Conservation (phyloP, 2,113 vertebrate genomes). For the Bettongia penicillata region DNA sequence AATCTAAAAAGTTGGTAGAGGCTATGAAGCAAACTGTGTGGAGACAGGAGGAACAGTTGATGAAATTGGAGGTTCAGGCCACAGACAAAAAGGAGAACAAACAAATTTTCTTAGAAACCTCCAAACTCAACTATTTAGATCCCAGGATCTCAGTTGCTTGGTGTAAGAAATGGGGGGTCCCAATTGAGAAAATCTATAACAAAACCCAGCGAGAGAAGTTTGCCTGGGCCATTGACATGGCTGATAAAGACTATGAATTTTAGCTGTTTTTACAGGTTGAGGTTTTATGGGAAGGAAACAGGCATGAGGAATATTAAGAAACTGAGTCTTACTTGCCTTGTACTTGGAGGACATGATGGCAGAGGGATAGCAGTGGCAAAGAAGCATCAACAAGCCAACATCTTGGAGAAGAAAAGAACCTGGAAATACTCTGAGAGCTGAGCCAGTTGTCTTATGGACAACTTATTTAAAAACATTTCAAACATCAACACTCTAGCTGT, state of each 20-base stretch:
- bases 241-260: slow-evolving; percentile 95
- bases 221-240: slow-evolving; percentile 78
- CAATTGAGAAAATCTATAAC: slow-evolving; percentile 98
- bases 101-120: slow-evolving; percentile 96
- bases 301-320: slow-evolving; percentile 86
- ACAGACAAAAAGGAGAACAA: slow-evolving; percentile 98
- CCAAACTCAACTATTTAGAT: slow-evolving; percentile 98
- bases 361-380: slow-evolving; percentile 81
- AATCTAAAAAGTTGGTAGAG: slow-evolving; percentile 94
- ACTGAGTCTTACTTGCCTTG: slow-evolving; percentile 88
- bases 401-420: slow-evolving; percentile 85
- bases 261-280: slow-evolving; percentile 86
- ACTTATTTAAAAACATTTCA: slow-evolving; percentile 84
- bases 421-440: slow-evolving; percentile 87
- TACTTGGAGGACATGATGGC: slow-evolving; percentile 67
- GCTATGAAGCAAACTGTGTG: slow-evolving; percentile 95
- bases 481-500: slow-evolving; percentile 90
- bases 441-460: slow-evolving; percentile 92
- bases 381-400: slow-evolving; percentile 85
- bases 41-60: slow-evolving; percentile 95
- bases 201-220: slow-evolving; percentile 99
- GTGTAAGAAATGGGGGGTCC: slow-evolving; percentile 94
- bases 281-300: slow-evolving; percentile 83
- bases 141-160: slow-evolving; percentile 97
- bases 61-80: slow-evolving; percentile 79